Evolutionary conservation across 1,140 invertebrate species (phyloP).

Genomic region (Spodoptera frugiperda): DNA sequence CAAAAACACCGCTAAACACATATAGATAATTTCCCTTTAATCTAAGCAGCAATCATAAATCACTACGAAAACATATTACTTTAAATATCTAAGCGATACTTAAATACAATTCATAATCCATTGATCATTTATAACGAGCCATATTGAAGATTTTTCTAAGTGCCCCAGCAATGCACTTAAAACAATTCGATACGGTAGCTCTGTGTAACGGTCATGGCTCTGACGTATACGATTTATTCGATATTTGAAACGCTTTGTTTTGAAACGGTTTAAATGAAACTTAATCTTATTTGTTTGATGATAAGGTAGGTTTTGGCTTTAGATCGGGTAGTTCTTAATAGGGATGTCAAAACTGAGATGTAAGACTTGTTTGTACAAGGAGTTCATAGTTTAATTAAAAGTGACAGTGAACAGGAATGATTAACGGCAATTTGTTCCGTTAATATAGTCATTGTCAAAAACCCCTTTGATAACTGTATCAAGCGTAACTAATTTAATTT

Average conservation of each 20-base stretch:
- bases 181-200: slow-evolving; percentile 12
- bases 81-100: neutral
- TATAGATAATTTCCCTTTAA: slow-evolving; percentile 25
- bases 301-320: slow-evolving; percentile 6
- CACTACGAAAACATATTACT: slow-evolving; percentile 12
- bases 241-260: slow-evolving; percentile 43
- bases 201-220: neutral
- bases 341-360: slow-evolving; percentile 32
- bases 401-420: slow-evolving; percentile 33
- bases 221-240: slow-evolving; percentile 42
- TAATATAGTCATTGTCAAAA: slow-evolving; percentile 26
- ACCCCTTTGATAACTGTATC: neutral
- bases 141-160: neutral
- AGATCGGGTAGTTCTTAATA: slow-evolving; percentile 8
- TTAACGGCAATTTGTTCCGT: slow-evolving; percentile 42
- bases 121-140: slow-evolving; percentile 12
- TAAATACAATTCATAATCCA: slow-evolving; percentile 15
- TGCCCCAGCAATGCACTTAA: slow-evolving; percentile 24
- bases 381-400: slow-evolving; percentile 46
- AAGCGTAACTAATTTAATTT: slow-evolving; percentile 7
- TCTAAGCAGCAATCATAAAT: slow-evolving; percentile 23
- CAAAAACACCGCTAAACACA: slow-evolving; percentile 34
- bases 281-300: neutral
- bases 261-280: neutral
- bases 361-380: slow-evolving; percentile 41